Percentiles rank a stretch among this genome's conserved stretches.
These are phyloP conservation scores for Antheraea assamensis DNA, from an alignment of 2,888 invertebrate species.

Conservation along the genomic window DNA sequence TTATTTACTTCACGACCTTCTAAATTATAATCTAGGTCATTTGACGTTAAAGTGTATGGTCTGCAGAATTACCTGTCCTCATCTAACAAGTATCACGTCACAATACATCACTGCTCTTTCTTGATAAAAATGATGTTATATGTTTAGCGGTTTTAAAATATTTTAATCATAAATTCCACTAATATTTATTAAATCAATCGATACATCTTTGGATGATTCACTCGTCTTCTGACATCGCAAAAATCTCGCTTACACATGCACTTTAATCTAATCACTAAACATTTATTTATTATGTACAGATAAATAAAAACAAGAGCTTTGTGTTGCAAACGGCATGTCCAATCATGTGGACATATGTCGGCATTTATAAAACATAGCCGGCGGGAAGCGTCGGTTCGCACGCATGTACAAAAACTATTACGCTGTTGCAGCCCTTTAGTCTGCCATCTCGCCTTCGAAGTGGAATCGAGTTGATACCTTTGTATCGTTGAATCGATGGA, in stretches of 20 bases:
- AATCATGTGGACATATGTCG: constrained; percentile 58
- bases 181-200: neutral
- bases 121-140: too few species aligned
- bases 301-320: constrained; percentile 19
- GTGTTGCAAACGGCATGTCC: constrained; percentile 34
- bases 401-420: constrained; percentile 24
- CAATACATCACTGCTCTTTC: too few species aligned
- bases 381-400: constrained; percentile 25
- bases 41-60: neutral
- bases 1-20: neutral
- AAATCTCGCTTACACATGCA: neutral
- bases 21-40: neutral
- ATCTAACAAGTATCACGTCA: neutral
- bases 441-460: neutral
- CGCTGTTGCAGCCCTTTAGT: constrained; percentile 6
- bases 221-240: neutral
- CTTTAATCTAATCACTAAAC: neutral
- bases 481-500: neutral
- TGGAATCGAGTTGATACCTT: neutral
- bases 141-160: neutral
- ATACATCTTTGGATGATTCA: neutral
- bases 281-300: constrained; percentile 1
- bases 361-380: constrained; percentile 54
- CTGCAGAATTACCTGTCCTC: neutral
- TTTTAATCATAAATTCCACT: neutral